phyloP scores from a whole-genome alignment of 1,140 invertebrate species.

The Eriocheir sinensis region DNA sequence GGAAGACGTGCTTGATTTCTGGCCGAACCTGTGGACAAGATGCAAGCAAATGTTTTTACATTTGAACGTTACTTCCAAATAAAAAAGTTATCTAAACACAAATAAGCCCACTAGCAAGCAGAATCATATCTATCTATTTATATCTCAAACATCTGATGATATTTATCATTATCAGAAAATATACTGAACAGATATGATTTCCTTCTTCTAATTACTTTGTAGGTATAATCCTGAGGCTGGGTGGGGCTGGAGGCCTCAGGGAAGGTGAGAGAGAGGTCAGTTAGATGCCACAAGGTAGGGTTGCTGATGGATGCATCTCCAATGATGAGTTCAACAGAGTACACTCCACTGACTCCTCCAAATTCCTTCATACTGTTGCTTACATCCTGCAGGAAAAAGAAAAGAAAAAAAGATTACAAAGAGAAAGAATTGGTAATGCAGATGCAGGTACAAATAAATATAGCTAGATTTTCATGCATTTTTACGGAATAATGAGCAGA shows the following conservation, averaged over 20 bases:
- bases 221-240: slow-evolving; percentile 67
- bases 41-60: too few species aligned
- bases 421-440: neutral
- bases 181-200: neutral
- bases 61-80: too few species aligned
- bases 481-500: neutral
- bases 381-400: slow-evolving; percentile 87
- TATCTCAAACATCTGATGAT: neutral
- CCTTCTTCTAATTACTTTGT: slow-evolving; percentile 61
- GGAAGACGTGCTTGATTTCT: slow-evolving; percentile 91
- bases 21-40: slow-evolving; percentile 72
- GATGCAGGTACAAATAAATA: neutral
- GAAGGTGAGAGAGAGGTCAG: slow-evolving; percentile 89
- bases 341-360: slow-evolving; percentile 88
- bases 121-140: neutral
- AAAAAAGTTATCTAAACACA: neutral
- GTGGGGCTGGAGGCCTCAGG: slow-evolving; percentile 69
- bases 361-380: slow-evolving; percentile 91
- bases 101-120: neutral
- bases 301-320: slow-evolving; percentile 88
- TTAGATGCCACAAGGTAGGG: slow-evolving; percentile 93
- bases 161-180: neutral
- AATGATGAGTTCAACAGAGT: slow-evolving; percentile 92
- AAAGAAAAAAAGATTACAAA: neutral
- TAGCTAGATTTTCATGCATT: neutral